phyloP scores from a whole-genome alignment of 2,888 invertebrate genomes.

The Acleris sparsana region DNA sequence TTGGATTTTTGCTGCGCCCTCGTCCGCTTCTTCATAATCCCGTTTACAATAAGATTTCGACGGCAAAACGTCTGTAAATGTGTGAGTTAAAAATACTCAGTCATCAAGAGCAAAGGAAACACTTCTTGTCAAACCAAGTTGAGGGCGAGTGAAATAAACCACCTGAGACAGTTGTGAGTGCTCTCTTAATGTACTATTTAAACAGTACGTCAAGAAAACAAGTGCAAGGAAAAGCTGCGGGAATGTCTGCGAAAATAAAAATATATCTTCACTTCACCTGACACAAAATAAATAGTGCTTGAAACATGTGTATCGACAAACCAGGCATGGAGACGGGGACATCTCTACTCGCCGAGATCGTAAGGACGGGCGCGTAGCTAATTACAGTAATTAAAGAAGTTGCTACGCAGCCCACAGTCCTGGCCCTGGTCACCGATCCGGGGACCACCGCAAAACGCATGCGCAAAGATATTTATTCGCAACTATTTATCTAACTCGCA shows the following conservation, averaged over 20 bases:
- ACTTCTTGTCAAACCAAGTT: too few species aligned
- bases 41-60: too few species aligned
- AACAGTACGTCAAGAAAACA: too few species aligned
- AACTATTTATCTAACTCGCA: slow-evolving; percentile 50
- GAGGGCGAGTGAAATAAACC: too few species aligned
- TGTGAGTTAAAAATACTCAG: too few species aligned
- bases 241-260: too few species aligned
- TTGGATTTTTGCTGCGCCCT: not conserved
- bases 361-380: slow-evolving; percentile 65
- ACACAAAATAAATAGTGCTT: not conserved
- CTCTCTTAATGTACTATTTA: too few species aligned
- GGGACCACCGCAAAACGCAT: slow-evolving; percentile 57
- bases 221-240: too few species aligned
- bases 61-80: too few species aligned
- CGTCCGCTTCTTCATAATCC: not conserved
- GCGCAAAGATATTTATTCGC: slow-evolving; percentile 48
- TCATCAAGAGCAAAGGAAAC: too few species aligned
- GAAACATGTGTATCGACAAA: slow-evolving; percentile 21
- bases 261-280: not conserved
- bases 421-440: slow-evolving; percentile 60
- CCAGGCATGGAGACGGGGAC: slow-evolving; percentile 40
- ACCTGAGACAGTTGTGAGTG: too few species aligned
- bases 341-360: slow-evolving; percentile 46
- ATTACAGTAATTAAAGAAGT: slow-evolving; percentile 75
- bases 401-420: slow-evolving; percentile 52